Percentiles rank a stretch among this genome's conserved stretches.
phyloP scores from a whole-genome alignment of 2,113 vertebrate genomes.

The Merops nubicus region DNA sequence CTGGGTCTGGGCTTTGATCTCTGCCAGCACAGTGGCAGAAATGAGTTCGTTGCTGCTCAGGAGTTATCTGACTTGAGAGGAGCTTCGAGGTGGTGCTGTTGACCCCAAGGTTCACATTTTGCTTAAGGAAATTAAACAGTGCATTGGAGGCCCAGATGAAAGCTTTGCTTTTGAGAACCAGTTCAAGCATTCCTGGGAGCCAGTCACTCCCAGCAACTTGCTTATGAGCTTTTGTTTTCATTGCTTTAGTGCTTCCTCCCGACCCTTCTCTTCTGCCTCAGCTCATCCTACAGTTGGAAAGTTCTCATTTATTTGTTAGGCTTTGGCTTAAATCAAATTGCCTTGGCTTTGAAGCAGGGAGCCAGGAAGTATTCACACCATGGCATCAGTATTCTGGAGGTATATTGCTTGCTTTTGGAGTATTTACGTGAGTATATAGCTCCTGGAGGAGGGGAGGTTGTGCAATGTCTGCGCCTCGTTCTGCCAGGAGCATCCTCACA shows the following conservation, averaged over 20 bases:
- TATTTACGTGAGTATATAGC: too few species aligned
- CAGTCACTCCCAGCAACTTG: not conserved
- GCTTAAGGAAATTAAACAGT: not conserved
- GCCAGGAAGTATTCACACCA: not conserved
- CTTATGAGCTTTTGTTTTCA: not conserved
- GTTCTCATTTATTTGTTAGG: not conserved
- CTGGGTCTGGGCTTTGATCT: not conserved
- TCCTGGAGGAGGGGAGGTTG: not conserved
- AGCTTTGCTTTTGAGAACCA: not conserved
- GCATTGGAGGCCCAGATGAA: not conserved
- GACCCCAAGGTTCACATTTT: not conserved
- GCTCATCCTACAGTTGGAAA: not conserved
- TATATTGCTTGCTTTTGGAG: not conserved
- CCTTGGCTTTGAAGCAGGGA: not conserved
- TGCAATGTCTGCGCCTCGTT: not conserved
- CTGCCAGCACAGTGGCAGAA: not conserved
- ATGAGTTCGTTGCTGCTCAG: not conserved
- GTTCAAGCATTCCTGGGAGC: not conserved
- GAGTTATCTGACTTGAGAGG: not conserved
- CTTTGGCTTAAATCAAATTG: not conserved
- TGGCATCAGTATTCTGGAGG: slow-evolving; percentile 22
- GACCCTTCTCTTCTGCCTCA: not conserved
- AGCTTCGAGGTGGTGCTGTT: not conserved
- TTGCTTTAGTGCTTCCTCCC: not conserved
- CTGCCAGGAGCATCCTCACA: not conserved